Evolutionary conservation across 2,797 vertebrate genomes (phyloP).

Genomic region (Enteromius mattozi): DNA sequence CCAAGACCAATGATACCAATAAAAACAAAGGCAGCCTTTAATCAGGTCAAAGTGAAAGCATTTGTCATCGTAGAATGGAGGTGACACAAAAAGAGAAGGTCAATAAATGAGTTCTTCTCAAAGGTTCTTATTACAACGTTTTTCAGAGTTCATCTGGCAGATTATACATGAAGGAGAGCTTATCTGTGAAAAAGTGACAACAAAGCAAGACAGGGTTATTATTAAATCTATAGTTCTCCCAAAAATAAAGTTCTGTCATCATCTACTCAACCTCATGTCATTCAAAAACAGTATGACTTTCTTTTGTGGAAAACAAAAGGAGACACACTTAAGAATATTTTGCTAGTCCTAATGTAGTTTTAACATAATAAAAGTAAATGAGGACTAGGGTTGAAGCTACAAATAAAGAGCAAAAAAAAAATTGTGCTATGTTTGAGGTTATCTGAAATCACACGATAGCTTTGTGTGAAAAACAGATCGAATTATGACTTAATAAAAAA

Average conservation of each 20-base stretch:
- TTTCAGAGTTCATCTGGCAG: not conserved
- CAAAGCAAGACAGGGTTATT: conserved; percentile 2
- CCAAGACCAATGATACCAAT: conserved; percentile 19
- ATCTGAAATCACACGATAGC: not conserved
- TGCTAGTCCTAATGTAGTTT: not conserved
- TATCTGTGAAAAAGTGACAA: conserved; percentile 3
- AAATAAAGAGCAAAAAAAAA: not conserved
- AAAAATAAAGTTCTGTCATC: not conserved
- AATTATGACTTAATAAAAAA: not conserved
- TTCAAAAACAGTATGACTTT: not conserved
- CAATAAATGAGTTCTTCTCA: not conserved
- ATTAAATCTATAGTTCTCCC: not conserved
- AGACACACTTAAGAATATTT: not conserved
- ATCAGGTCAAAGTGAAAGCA: conserved; percentile 8
- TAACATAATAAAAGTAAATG: not conserved
- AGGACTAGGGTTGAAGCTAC: not conserved
- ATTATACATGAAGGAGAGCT: not conserved
- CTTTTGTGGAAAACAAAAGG: not conserved
- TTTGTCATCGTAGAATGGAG: not conserved
- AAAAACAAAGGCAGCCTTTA: conserved; percentile 4
- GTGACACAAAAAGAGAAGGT: not conserved
- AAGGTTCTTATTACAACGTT: not conserved
- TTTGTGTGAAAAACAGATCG: not conserved
- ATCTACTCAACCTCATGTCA: not conserved
- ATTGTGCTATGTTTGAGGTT: not conserved